Conservation (phyloP, 1,140 invertebrate species). For the Lamellibrachia luymesi region DNA sequence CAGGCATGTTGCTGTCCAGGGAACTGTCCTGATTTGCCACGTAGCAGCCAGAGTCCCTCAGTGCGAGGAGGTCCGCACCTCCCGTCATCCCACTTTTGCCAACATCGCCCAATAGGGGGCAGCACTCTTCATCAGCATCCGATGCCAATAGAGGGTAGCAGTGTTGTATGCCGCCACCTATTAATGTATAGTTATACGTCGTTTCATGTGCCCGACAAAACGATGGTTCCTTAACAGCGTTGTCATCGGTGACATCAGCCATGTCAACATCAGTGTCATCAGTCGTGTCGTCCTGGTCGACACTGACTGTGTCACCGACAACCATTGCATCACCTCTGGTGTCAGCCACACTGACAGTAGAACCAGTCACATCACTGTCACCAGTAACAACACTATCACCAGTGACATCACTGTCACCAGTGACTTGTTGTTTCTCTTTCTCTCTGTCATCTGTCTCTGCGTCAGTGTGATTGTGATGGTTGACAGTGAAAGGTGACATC, state of each 20-base stretch:
- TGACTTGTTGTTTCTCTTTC: background rate
- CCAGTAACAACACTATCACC: background rate
- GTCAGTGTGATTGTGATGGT: background rate
- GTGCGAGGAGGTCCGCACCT: background rate
- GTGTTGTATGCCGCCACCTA: background rate
- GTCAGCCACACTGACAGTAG: background rate
- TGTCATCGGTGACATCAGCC: background rate
- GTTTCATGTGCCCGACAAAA: background rate
- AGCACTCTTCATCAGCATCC: background rate
- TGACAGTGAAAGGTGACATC: background rate
- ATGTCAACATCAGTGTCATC: background rate
- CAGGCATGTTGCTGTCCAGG: background rate
- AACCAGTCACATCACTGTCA: background rate
- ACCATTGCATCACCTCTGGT: background rate
- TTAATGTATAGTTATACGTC: background rate
- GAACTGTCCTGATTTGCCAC: background rate
- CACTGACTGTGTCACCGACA: background rate
- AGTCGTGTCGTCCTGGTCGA: background rate
- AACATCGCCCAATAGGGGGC: background rate
- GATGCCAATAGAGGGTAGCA: background rate
- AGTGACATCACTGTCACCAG: background rate
- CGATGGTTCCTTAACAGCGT: background rate
- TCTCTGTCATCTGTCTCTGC: background rate
- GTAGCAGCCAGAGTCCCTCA: background rate
- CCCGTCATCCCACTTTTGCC: background rate